phyloP scores from a whole-genome alignment of 1,140 invertebrate species.

The Drosophila rhopaloa region DNA sequence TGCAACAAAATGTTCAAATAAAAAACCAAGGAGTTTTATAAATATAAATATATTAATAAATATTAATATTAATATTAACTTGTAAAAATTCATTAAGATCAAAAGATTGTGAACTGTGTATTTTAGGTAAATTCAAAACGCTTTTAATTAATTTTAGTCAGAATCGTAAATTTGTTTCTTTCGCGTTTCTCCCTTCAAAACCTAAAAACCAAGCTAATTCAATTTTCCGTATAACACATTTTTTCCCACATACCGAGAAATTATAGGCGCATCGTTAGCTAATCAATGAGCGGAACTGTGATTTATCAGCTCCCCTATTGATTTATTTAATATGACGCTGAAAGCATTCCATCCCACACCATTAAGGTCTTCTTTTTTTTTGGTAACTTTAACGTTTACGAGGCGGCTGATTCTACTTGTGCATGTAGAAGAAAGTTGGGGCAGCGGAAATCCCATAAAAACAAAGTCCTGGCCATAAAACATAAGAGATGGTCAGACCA shows the following conservation, averaged over 20 bases:
- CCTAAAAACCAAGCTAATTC: constrained; percentile 10
- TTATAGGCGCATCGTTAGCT: constrained; percentile 52
- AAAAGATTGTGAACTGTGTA: no score
- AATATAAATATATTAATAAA: no score
- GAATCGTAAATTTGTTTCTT: no score
- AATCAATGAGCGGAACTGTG: constrained; percentile 57
- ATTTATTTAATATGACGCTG: constrained; percentile 63
- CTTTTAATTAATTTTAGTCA: background rate
- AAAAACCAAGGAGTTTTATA: no score
- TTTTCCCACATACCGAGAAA: constrained; percentile 24
- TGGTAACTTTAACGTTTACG: constrained; percentile 54
- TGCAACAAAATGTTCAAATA: no score
- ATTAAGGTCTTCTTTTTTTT: constrained; percentile 13
- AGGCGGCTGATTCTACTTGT: constrained; percentile 28
- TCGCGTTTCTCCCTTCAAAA: background rate
- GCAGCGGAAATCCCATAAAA: constrained; percentile 50
- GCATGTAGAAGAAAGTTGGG: constrained; percentile 13
- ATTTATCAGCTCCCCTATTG: constrained; percentile 70
- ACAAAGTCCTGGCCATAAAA: constrained; percentile 63
- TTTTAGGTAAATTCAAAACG: background rate
- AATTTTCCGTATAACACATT: constrained; percentile 13
- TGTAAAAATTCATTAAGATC: no score
- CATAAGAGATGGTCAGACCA: constrained; percentile 38
- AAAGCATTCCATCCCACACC: constrained; percentile 9
- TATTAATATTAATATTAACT: no score